Conservation (phyloP, 2,888 invertebrate genomes). For the Pyrochroa serraticornis region DNA sequence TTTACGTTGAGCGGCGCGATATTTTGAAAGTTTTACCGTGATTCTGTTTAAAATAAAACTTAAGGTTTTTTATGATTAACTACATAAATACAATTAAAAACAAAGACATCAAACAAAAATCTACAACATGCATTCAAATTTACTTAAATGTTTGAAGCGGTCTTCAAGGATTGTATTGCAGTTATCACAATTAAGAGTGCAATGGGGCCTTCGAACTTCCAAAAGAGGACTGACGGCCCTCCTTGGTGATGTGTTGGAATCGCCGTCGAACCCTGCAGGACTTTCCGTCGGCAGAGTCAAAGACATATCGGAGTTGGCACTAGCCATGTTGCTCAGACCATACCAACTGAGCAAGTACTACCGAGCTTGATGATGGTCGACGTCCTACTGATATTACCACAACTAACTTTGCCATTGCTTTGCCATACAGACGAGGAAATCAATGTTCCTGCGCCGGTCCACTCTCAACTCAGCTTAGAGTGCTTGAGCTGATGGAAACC, state of each 20-base stretch:
- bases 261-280: slow-evolving; percentile 55
- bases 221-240: slow-evolving; percentile 73
- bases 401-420: slow-evolving; percentile 29
- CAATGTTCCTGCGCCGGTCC: slow-evolving; percentile 52
- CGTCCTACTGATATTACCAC: slow-evolving; percentile 23
- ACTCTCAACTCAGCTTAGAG: slow-evolving; percentile 30
- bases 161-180: slow-evolving; percentile 73
- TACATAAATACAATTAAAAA: neutral
- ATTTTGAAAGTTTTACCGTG: neutral
- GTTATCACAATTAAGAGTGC: slow-evolving; percentile 75
- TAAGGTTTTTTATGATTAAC: neutral
- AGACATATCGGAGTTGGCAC: slow-evolving; percentile 57
- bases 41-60: neutral
- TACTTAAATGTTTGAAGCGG: slow-evolving; percentile 63
- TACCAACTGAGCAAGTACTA: slow-evolving; percentile 30
- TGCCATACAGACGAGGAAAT: slow-evolving; percentile 40
- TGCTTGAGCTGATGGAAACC: slow-evolving; percentile 15
- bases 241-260: slow-evolving; percentile 65
- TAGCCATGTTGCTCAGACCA: slow-evolving; percentile 39
- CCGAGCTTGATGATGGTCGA: slow-evolving; percentile 25
- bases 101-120: neutral
- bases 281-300: slow-evolving; percentile 63
- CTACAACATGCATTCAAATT: slow-evolving; percentile 17
- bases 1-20: too few relatives aligned
- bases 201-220: slow-evolving; percentile 73